Evolutionary conservation across 2,888 invertebrate species (phyloP).

Genomic region (Serrognathus titanus): DNA sequence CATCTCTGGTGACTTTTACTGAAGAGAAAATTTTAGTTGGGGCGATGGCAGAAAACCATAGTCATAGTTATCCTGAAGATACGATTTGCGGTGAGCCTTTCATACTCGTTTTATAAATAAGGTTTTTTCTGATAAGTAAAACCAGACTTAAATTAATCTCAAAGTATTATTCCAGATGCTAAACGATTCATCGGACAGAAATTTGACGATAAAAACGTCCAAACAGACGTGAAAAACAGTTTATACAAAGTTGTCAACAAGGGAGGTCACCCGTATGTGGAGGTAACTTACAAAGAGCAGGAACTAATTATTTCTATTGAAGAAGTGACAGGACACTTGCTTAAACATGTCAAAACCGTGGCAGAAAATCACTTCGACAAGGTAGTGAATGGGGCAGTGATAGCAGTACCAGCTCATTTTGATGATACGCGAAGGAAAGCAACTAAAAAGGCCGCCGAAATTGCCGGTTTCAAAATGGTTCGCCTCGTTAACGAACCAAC

Average conservation of each 20-base stretch:
- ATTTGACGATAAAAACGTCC: slow-evolving; percentile 25
- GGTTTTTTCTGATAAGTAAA: too few relatives aligned
- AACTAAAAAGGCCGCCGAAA: slow-evolving; percentile 8
- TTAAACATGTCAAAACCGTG: slow-evolving; percentile 23
- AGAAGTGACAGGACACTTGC: slow-evolving; percentile 25
- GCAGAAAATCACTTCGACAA: slow-evolving; percentile 20
- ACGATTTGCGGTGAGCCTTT: slow-evolving; percentile 22
- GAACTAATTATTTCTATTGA: slow-evolving; percentile 20
- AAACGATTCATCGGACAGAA: slow-evolving; percentile 32
- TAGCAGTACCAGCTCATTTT: slow-evolving; percentile 36
- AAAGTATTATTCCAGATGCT: slow-evolving; percentile 27
- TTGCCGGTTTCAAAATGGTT: slow-evolving; percentile 27
- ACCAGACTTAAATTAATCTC: not conserved
- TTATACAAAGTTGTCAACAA: slow-evolving; percentile 25
- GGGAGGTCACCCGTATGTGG: slow-evolving; percentile 20
- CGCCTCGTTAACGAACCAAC: slow-evolving; percentile 31
- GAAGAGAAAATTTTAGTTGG: slow-evolving; percentile 16
- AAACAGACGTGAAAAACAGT: slow-evolving; percentile 25
- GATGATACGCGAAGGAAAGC: slow-evolving; percentile 26
- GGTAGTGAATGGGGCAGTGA: slow-evolving; percentile 24
- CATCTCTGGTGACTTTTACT: slow-evolving; percentile 22
- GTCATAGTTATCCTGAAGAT: slow-evolving; percentile 13
- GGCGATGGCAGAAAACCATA: slow-evolving; percentile 12
- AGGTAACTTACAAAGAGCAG: slow-evolving; percentile 12
- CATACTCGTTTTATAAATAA: not conserved